phyloP scores from a whole-genome alignment of 2,797 vertebrate species.

The Lophius americanus region DNA sequence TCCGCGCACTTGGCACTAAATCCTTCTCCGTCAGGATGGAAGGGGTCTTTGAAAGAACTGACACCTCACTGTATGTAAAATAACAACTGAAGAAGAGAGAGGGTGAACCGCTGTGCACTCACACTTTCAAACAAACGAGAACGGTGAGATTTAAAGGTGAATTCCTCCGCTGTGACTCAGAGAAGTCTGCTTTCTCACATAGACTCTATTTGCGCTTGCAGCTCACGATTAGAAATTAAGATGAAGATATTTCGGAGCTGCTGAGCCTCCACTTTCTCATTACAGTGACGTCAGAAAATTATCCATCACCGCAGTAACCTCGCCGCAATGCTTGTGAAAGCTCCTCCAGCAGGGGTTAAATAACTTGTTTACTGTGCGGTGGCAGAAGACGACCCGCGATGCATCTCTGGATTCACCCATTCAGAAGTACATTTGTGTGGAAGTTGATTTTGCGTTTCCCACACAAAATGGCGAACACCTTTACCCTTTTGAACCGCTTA shows the following conservation, averaged over 20 bases:
- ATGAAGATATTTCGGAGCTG: constrained; percentile 13
- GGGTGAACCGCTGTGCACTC: constrained; percentile 7
- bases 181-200: constrained; percentile 9
- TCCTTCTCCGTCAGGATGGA: constrained; percentile 6
- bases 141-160: constrained; percentile 30
- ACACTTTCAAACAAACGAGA: constrained; percentile 14
- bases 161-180: constrained; percentile 14
- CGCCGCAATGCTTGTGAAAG: constrained; percentile 7
- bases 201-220: neutral
- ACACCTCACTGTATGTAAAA: constrained; percentile 14
- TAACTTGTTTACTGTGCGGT: constrained; percentile 21
- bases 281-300: constrained; percentile 29
- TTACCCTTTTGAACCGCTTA: constrained; percentile 36
- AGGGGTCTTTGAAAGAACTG: constrained; percentile 2
- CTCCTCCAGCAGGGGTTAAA: constrained; percentile 19
- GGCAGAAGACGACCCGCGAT: constrained; percentile 21
- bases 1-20: constrained; percentile 10
- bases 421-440: constrained; percentile 17
- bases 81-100: constrained; percentile 19
- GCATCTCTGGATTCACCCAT: constrained; percentile 6
- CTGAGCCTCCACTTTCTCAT: constrained; percentile 14
- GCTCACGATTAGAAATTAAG: neutral
- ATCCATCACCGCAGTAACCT: constrained; percentile 21
- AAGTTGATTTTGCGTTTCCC: constrained; percentile 20
- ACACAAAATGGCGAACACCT: constrained; percentile 23